Conservation (phyloP, 2,888 invertebrate genomes). For the Aquatica leii region DNA sequence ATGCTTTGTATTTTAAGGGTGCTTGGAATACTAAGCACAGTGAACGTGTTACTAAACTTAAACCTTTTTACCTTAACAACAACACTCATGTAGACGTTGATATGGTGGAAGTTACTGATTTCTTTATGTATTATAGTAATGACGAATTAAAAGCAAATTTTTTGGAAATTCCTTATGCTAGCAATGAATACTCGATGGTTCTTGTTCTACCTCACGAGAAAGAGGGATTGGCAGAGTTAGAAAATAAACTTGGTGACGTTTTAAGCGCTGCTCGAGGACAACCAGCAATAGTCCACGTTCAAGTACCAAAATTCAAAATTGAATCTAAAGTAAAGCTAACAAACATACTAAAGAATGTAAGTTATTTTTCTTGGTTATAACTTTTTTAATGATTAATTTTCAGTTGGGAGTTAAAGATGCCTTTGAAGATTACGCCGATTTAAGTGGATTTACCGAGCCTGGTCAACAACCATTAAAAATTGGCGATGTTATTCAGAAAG, state of each 20-base stretch:
- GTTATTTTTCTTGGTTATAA: not conserved
- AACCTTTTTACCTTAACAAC: constrained; percentile 6
- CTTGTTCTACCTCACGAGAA: constrained; percentile 41
- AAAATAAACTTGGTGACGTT: constrained; percentile 28
- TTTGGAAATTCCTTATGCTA: constrained; percentile 48
- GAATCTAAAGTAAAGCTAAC: not conserved
- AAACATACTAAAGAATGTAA: not conserved
- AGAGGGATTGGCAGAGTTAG: constrained; percentile 37
- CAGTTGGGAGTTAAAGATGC: too few relatives aligned
- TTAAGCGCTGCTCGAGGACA: constrained; percentile 21
- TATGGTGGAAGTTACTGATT: constrained; percentile 24
- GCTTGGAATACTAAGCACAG: constrained; percentile 44
- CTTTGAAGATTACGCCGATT: too few relatives aligned
- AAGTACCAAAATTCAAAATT: constrained; percentile 42
- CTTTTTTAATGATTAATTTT: too few relatives aligned
- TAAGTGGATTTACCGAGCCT: too few relatives aligned
- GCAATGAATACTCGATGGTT: constrained; percentile 39
- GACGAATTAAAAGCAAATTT: constrained; percentile 48
- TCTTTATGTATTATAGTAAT: constrained; percentile 50
- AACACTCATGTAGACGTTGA: constrained; percentile 17
- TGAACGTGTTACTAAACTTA: constrained; percentile 37
- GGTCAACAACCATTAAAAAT: too few relatives aligned
- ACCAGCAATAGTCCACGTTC: constrained; percentile 24
- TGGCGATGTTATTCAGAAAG: too few relatives aligned
- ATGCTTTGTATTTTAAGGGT: constrained; percentile 55